These are phyloP conservation scores for Cotesia typhae DNA, from an alignment of 1,140 invertebrate genomes.

Conservation along the genomic window DNA sequence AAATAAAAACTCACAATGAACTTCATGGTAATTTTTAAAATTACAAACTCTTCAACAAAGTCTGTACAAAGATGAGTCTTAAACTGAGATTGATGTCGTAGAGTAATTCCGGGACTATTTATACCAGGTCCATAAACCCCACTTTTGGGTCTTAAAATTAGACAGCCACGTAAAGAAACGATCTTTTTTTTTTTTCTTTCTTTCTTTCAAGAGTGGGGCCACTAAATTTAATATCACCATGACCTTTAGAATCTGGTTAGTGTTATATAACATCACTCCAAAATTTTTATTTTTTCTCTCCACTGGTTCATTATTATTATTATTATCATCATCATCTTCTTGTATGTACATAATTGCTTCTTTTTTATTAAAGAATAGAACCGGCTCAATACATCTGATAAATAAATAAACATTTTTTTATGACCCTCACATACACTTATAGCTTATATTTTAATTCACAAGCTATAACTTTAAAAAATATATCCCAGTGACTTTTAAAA, in stretches of 20 bases:
- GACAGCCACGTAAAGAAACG: constrained; percentile 1
- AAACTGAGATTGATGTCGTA: background rate
- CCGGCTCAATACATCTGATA: no score
- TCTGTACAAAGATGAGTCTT: constrained; percentile 49
- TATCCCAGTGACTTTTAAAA: no score
- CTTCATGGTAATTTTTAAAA: constrained; percentile 55
- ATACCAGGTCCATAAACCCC: constrained; percentile 1
- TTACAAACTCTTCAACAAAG: constrained; percentile 43
- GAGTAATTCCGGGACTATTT: constrained; percentile 12
- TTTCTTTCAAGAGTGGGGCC: background rate
- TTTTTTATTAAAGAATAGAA: no score
- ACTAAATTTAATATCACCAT: constrained; percentile 23
- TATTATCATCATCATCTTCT: no score
- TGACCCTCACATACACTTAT: no score
- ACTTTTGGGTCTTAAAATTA: constrained; percentile 4
- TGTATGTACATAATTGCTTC: no score
- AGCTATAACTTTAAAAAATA: no score
- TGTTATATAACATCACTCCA: background rate
- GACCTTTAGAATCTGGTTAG: constrained; percentile 20
- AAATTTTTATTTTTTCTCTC: constrained; percentile 11
- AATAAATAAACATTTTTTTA: no score
- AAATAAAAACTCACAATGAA: constrained; percentile 57
- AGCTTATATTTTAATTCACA: no score
- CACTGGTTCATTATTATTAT: no score
- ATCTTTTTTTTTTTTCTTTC: no score